phyloP scores from a whole-genome alignment of 1,140 invertebrate species.

The Araneus ventricosus region DNA sequence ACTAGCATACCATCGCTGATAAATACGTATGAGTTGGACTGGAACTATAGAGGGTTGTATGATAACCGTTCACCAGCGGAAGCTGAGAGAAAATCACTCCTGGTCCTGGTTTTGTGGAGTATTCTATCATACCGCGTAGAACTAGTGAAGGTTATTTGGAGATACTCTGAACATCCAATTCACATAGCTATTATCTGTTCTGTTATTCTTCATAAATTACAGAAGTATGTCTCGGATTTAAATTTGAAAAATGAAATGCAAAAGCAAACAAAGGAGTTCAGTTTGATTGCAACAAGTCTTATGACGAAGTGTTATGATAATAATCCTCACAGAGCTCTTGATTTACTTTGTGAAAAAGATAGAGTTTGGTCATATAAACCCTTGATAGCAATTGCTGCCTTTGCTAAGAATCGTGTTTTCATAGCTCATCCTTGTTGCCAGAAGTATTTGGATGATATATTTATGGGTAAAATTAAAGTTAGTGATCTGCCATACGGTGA shows the following conservation, averaged over 20 bases:
- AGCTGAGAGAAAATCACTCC: conserved; percentile 78
- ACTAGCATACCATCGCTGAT: conserved; percentile 79
- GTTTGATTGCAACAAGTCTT: conserved; percentile 79
- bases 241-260: conserved; percentile 76
- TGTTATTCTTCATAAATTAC: conserved; percentile 77
- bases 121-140: conserved; percentile 78
- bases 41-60: conserved; percentile 78
- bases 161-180: conserved; percentile 80
- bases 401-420: conserved; percentile 77
- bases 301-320: conserved; percentile 79
- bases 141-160: conserved; percentile 80
- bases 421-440: conserved; percentile 81
- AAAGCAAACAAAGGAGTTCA: conserved; percentile 79
- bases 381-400: conserved; percentile 75
- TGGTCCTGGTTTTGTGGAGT: conserved; percentile 78
- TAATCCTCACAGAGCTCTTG: conserved; percentile 78
- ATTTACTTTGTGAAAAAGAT: conserved; percentile 78
- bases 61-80: conserved; percentile 78
- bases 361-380: conserved; percentile 79
- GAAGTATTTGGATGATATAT: conserved; percentile 79
- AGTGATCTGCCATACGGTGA: conserved; percentile 79
- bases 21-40: conserved; percentile 79
- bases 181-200: conserved; percentile 79
- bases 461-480: conserved; percentile 79
- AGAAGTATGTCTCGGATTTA: conserved; percentile 76